Base-by-base conservation (phyloP, 2,888 invertebrate genomes). In the Meta bourneti region DNA sequence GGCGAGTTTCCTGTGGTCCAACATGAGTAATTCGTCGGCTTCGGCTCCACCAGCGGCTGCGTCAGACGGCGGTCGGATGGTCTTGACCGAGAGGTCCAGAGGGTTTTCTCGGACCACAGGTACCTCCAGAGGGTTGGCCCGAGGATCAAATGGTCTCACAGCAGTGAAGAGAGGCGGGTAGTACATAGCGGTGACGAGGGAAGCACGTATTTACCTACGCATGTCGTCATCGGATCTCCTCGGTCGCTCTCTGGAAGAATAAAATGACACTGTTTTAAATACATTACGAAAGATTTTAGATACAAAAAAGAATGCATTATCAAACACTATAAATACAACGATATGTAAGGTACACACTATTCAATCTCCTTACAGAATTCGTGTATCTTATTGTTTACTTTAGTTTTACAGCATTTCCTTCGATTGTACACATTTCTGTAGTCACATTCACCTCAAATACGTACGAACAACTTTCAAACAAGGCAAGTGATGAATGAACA, bases 81-180 rank as follows among this genome's bases (percentile, higher is more conserved):
- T 98, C 95, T 98, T 98, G 78, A 98, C 97, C 0, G 98, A 98
- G 85, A 98, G 95, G 95, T 98, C 98, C 92, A 98, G 95, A 0
- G 98, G 98, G 9, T 97, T 97, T 70, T 97, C 96, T 94, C 93
- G 74, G 52, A 69, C 79, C 49, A 83, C 75, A 54, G 81, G 91
- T 69, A 61, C 93, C 54, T 85, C 93, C 52, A 90, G 74, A n/a
- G 85, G 71, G 34, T 84, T 84, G 52, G 80, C 34, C 79, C 88
- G 83, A 11, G 90, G 84, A 82, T 90, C 90, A 71, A 80, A 93
- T 54, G 88, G 80, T 77, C 85, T 88, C 48, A 88, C 84, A 72
- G 93, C 75, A 48, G 91, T 72, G 79, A 91, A 93, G 7, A 93
- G 71, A 70, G 86, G 89, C 20, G 93, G 91, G 80, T 91, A 93